These are phyloP conservation scores for Dryococelus australis DNA, from an alignment of 2,888 invertebrate species.

Conservation along the genomic window DNA sequence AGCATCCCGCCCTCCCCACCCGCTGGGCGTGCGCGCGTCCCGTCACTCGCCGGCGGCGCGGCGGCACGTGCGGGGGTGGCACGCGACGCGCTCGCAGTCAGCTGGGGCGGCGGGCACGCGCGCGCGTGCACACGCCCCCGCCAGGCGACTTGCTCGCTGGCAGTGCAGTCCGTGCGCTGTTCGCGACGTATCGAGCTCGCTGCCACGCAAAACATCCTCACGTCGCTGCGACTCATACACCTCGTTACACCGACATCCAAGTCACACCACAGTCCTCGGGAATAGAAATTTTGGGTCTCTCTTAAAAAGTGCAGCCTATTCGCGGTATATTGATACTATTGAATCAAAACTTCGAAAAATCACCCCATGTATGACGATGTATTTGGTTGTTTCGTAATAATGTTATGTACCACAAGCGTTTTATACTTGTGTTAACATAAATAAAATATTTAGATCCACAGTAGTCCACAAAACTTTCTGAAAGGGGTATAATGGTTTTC, in stretches of 20 bases:
- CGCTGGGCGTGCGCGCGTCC: not conserved
- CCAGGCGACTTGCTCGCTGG: not conserved
- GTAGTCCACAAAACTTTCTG: no score
- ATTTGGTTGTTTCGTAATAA: no score
- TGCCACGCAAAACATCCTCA: not conserved
- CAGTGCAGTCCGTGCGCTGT: not conserved
- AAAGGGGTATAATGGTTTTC: no score
- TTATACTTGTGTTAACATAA: no score
- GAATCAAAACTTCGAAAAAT: no score
- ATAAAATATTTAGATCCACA: no score
- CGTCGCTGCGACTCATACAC: not conserved
- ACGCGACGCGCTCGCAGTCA: constrained; percentile 18
- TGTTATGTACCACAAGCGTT: no score
- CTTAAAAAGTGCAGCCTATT: no score
- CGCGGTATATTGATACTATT: no score
- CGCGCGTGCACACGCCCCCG: not conserved
- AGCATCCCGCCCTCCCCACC: constrained; percentile 43
- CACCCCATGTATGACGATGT: no score
- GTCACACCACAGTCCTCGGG: no score
- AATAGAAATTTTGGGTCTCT: no score
- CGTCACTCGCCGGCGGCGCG: not conserved
- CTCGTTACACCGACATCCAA: not conserved
- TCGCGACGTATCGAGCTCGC: not conserved
- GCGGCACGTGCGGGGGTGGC: not conserved
- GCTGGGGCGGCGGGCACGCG: constrained; percentile 18